Conservation (phyloP, 2,113 vertebrate species). For the Rhipidura dahli region DNA sequence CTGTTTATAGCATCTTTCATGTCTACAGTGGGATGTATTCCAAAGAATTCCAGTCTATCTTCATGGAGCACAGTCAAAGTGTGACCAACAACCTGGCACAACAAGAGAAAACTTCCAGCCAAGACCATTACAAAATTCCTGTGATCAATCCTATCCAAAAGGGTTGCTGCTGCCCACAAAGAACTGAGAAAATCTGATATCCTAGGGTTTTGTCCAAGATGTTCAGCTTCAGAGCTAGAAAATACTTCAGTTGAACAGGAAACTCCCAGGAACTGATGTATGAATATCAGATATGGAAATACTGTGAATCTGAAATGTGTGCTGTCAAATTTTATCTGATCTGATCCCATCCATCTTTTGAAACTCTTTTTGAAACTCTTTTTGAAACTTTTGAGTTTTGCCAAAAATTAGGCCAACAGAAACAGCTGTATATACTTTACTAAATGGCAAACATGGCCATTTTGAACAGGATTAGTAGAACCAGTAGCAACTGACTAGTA, state of each 20-base stretch:
- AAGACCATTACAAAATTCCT: not conserved
- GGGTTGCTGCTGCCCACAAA: not conserved
- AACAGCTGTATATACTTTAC: not conserved
- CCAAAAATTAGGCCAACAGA: not conserved
- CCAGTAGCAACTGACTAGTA: not conserved
- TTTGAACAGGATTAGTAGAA: not conserved
- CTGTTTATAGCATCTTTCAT: conserved; percentile 22
- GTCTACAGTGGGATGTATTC: not conserved
- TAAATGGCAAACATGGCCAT: not conserved
- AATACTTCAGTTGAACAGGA: not conserved
- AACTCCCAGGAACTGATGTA: not conserved
- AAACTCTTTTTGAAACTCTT: too few relatives aligned
- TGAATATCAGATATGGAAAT: not conserved
- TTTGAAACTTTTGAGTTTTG: too few relatives aligned
- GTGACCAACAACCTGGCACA: not conserved
- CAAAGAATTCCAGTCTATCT: not conserved
- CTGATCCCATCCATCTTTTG: not conserved
- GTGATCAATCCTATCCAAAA: not conserved
- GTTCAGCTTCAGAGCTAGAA: not conserved
- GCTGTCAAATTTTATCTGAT: not conserved
- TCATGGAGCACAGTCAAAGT: not conserved
- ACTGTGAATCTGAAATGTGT: not conserved
- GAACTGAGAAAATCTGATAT: not conserved
- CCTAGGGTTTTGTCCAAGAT: not conserved
- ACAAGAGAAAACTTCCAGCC: not conserved